These are phyloP conservation scores for Candidula unifasciata DNA, from an alignment of 2,888 invertebrate genomes.

Conservation along the genomic window DNA sequence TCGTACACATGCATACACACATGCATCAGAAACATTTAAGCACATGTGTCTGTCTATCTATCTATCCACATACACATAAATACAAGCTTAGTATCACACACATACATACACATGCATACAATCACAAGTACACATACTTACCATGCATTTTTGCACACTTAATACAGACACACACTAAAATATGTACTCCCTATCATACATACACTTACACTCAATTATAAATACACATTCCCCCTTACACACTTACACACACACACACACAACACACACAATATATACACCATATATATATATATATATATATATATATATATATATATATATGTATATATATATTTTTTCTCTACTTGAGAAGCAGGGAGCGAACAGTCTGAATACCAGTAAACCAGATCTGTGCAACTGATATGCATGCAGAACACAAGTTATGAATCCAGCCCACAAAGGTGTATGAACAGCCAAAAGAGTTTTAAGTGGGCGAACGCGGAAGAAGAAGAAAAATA, in stretches of 20 bases:
- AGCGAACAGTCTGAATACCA: too few relatives aligned
- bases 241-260: too few relatives aligned
- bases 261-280: too few relatives aligned
- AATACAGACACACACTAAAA: conserved; percentile 5
- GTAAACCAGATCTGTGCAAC: too few relatives aligned
- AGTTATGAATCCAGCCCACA: too few relatives aligned
- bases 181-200: conserved; percentile 2
- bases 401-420: too few relatives aligned
- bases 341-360: too few relatives aligned
- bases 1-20: neutral
- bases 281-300: conserved; percentile 9
- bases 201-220: neutral
- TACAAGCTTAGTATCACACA: neutral
- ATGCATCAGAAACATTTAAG: neutral
- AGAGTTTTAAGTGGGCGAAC: too few relatives aligned
- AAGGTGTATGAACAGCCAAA: too few relatives aligned
- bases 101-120: neutral
- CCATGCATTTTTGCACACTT: too few relatives aligned
- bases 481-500: too few relatives aligned
- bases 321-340: neutral
- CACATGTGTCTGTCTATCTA: neutral
- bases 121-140: neutral
- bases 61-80: neutral
- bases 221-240: too few relatives aligned
- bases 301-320: neutral